phyloP scores from a whole-genome alignment of 2,113 vertebrate species.

The Aramus guarauna region DNA sequence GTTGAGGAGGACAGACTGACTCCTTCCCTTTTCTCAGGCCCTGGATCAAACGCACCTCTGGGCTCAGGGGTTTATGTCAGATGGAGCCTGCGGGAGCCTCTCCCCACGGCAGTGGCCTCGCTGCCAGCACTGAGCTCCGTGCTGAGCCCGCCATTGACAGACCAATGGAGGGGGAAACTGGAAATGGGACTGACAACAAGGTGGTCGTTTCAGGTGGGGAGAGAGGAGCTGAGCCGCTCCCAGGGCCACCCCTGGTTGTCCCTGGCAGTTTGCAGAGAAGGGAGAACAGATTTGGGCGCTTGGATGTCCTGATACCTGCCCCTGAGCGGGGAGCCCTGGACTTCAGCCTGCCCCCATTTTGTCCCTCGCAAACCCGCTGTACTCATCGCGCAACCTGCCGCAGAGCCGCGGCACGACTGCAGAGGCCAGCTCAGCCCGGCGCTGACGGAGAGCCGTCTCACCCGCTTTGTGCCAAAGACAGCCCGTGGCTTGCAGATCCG shows the following conservation, averaged over 20 bases:
- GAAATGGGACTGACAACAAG: accelerated
- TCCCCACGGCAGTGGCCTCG: accelerated
- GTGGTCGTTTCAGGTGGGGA: background rate
- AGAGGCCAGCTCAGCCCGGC: background rate
- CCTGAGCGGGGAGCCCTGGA: background rate
- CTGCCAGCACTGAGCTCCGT: background rate
- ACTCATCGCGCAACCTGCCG: accelerated
- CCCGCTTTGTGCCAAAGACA: background rate
- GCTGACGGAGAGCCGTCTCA: accelerated
- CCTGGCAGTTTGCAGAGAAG: background rate
- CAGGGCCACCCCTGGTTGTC: background rate
- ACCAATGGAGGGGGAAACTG: background rate
- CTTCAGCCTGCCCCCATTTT: background rate
- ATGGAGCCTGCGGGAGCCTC: background rate
- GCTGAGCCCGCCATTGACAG: background rate
- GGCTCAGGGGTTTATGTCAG: background rate
- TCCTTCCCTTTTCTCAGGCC: background rate
- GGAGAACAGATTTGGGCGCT: background rate
- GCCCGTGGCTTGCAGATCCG: accelerated
- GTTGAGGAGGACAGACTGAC: background rate
- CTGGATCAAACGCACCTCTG: background rate
- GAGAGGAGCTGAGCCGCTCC: background rate
- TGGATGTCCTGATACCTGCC: too few species aligned
- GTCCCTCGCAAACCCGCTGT: background rate
- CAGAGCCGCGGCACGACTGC: accelerated